These are phyloP conservation scores for Burhinus bistriatus DNA, from an alignment of 2,113 vertebrate species.

Conservation along the genomic window DNA sequence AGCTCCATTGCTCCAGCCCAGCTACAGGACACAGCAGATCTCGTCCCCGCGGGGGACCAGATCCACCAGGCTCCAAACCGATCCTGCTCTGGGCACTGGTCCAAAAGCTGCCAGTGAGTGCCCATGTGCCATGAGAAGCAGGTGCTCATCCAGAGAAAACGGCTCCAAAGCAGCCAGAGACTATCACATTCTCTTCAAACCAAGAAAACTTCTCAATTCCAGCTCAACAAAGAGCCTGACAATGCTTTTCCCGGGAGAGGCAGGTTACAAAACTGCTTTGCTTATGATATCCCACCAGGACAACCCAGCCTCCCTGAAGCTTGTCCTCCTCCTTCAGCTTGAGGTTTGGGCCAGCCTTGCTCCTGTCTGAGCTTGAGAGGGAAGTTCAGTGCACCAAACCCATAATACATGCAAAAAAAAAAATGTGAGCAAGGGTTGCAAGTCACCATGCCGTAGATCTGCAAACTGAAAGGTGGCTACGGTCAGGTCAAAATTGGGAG, in stretches of 20 bases:
- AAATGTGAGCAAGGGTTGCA: background rate
- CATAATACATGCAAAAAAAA: rapidly evolving
- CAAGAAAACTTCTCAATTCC: background rate
- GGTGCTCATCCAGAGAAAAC: background rate
- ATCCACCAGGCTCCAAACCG: background rate
- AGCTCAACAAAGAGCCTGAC: background rate
- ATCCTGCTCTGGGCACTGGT: background rate
- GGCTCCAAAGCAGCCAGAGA: background rate
- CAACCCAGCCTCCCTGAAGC: background rate
- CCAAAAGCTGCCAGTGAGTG: background rate
- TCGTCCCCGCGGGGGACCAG: background rate
- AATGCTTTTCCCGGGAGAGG: rapidly evolving
- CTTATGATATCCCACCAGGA: background rate
- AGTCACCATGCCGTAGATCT: background rate
- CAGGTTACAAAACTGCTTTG: background rate
- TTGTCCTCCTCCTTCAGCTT: background rate
- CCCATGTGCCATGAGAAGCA: rapidly evolving
- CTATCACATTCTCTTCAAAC: background rate
- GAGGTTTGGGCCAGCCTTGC: background rate
- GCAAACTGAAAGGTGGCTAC: rapidly evolving
- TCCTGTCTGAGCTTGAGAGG: background rate
- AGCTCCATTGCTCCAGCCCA: background rate
- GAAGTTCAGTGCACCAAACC: background rate
- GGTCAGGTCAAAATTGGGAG: background rate
- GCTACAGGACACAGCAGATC: background rate